These are phyloP conservation scores for Cyclargus thomasi DNA, from an alignment of 1,140 invertebrate genomes.

Conservation along the genomic window DNA sequence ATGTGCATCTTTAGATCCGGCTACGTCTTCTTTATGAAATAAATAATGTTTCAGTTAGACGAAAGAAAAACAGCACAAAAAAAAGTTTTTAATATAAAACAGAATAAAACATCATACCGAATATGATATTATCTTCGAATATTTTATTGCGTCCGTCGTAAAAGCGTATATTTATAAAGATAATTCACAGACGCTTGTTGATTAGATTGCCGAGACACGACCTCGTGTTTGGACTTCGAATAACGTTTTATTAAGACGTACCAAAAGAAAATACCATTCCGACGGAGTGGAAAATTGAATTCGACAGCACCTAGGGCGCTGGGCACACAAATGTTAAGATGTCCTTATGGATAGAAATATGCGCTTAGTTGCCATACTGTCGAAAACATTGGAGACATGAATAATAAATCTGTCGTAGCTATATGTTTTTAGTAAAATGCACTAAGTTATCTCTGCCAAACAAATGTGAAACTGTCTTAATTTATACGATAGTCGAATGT, in stretches of 20 bases:
- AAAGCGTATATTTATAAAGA: background rate
- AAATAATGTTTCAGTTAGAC: background rate
- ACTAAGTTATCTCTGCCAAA: too few relatives aligned
- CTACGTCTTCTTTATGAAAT: too few relatives aligned
- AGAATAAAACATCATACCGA: background rate
- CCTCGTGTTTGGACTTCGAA: background rate
- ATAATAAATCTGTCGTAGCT: too few relatives aligned
- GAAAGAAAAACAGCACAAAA: background rate
- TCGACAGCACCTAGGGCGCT: background rate
- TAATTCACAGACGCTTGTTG: background rate
- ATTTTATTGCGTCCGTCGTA: background rate
- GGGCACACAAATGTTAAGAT: background rate
- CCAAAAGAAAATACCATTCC: background rate
- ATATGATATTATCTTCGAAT: background rate
- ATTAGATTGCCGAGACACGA: background rate
- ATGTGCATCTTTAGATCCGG: too few relatives aligned
- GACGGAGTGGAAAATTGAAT: background rate
- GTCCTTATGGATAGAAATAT: too few relatives aligned
- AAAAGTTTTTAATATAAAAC: background rate
- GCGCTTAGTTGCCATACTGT: too few relatives aligned
- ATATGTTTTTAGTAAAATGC: too few relatives aligned
- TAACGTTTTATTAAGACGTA: background rate
- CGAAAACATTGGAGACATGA: too few relatives aligned
- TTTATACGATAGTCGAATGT: too few relatives aligned
- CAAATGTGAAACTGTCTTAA: too few relatives aligned